Conservation (phyloP, 2,113 vertebrate genomes). For the Morphnarchus princeps region DNA sequence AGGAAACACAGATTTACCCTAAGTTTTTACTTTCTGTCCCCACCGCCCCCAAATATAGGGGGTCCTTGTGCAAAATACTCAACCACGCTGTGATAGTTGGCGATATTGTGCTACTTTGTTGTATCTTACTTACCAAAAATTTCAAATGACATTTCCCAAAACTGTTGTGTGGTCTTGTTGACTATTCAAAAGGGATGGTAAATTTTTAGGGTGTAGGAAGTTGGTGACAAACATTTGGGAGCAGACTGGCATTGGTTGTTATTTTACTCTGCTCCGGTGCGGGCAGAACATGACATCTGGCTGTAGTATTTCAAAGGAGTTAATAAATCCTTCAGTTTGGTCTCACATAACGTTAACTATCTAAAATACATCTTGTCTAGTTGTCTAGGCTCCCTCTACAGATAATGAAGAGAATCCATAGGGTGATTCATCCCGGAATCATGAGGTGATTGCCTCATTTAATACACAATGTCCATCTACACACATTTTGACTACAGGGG, state of each 20-base stretch:
- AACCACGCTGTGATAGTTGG: not conserved
- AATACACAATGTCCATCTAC: not conserved
- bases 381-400: not conserved
- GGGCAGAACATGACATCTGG: not conserved
- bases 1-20: not conserved
- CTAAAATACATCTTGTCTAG: not conserved
- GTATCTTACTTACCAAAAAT: not conserved
- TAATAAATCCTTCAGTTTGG: not conserved
- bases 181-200: not conserved
- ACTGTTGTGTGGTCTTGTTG: not conserved
- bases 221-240: not conserved
- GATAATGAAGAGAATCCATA: not conserved
- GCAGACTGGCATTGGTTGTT: not conserved
- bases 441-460: not conserved
- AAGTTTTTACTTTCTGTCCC: not conserved
- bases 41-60: fast-evolving
- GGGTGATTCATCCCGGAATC: not conserved
- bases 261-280: not conserved
- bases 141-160: not conserved
- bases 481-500: not conserved
- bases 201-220: not conserved
- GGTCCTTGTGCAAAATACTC: not conserved
- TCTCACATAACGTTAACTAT: not conserved
- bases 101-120: too few relatives aligned
- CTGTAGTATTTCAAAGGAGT: not conserved